These are phyloP conservation scores for Danionella cerebrum DNA, from an alignment of 2,113 vertebrate species.

Conservation along the genomic window DNA sequence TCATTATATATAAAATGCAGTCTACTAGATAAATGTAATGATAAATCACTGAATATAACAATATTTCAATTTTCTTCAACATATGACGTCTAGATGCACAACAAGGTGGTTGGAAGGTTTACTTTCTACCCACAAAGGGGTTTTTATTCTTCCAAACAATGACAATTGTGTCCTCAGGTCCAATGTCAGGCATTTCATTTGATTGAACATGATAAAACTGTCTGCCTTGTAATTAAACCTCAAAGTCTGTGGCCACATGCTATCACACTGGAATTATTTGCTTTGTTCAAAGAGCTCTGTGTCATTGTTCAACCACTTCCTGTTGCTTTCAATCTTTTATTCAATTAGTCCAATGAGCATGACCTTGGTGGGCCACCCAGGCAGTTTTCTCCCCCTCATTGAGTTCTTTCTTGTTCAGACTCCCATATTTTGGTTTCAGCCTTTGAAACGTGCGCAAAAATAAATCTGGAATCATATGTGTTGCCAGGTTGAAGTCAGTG, in stretches of 20 bases:
- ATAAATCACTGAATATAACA: neutral
- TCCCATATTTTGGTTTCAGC: conserved; percentile 52
- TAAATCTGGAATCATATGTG: conserved; percentile 27
- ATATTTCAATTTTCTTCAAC: neutral
- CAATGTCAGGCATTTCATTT: conserved; percentile 36
- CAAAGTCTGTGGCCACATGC: conserved; percentile 15
- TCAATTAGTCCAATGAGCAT: conserved; percentile 54
- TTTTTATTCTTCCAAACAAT: conserved; percentile 32
- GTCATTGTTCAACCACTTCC: conserved; percentile 61
- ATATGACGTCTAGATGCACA: conserved; percentile 30
- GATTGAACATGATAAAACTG: conserved; percentile 45
- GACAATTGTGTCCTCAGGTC: conserved; percentile 26
- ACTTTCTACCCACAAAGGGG: conserved; percentile 31
- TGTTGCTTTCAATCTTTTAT: conserved; percentile 46
- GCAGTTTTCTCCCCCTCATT: conserved; percentile 44
- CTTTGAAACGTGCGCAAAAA: conserved; percentile 14
- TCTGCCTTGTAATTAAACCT: conserved; percentile 39
- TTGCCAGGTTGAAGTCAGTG: conserved; percentile 16
- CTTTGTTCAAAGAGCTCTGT: conserved; percentile 41
- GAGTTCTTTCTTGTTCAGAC: conserved; percentile 17
- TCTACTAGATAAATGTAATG: neutral
- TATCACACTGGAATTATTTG: conserved; percentile 38
- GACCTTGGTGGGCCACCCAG: conserved; percentile 72
- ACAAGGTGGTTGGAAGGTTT: conserved; percentile 36
- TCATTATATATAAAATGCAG: no score